A percentile compares a stretch with the other conserved stretches of the same genome.
These are phyloP conservation scores for Beris morrisii DNA, from an alignment of 2,888 invertebrate species.

Conservation along the genomic window DNA sequence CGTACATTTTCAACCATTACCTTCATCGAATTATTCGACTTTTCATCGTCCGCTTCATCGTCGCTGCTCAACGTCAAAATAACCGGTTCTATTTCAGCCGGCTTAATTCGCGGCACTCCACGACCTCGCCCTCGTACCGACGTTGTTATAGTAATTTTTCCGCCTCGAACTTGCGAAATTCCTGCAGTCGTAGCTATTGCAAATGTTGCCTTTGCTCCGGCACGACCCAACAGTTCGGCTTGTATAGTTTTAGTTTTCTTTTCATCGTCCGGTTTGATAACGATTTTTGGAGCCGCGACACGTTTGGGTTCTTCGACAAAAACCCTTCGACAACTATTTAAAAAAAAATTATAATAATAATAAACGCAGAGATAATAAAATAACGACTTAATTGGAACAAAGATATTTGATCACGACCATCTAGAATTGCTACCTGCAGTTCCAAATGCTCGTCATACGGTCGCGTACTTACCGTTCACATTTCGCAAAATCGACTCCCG, in stretches of 20 bases:
- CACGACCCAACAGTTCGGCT: slow-evolving; percentile 37
- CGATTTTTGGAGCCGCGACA: slow-evolving; percentile 43
- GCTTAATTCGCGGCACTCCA: slow-evolving; percentile 57
- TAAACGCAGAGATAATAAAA: too few relatives aligned
- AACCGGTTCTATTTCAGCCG: slow-evolving; percentile 67
- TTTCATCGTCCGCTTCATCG: slow-evolving; percentile 61
- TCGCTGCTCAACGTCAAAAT: slow-evolving; percentile 72
- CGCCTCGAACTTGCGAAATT: slow-evolving; percentile 2
- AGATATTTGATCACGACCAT: neutral
- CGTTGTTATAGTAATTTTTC: slow-evolving; percentile 14
- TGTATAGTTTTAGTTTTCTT: slow-evolving; percentile 43
- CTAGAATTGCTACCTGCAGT: too few relatives aligned
- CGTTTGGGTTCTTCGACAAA: slow-evolving; percentile 73
- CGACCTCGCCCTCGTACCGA: slow-evolving; percentile 37
- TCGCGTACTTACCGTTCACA: slow-evolving; percentile 65
- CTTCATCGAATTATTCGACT: slow-evolving; percentile 32
- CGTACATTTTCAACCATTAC: neutral
- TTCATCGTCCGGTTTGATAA: slow-evolving; percentile 41
- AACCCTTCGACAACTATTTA: slow-evolving; percentile 65
- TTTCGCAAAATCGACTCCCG: slow-evolving; percentile 75
- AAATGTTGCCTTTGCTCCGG: slow-evolving; percentile 40
- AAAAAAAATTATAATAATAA: neutral
- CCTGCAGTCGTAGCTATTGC: slow-evolving; percentile 11
- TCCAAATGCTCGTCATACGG: slow-evolving; percentile 1
- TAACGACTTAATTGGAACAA: neutral